Evolutionary conservation across 2,797 vertebrate species (phyloP), one percentile per base, ranked within the genome.

Genomic region (Helostoma temminkii): DNA sequence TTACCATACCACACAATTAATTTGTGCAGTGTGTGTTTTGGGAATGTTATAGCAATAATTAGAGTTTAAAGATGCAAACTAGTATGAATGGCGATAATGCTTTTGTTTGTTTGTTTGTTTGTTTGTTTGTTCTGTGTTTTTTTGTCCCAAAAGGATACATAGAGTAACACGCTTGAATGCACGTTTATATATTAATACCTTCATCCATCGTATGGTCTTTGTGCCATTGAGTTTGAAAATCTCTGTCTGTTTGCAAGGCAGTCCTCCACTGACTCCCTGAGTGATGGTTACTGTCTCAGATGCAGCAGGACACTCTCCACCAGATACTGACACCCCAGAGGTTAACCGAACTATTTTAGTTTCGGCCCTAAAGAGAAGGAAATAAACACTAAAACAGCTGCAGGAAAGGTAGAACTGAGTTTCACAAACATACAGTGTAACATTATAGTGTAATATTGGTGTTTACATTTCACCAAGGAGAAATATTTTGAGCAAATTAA

Each of bases 221-320:
- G 39, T 61, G 2, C 1, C 21, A 11, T 79, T 87, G 26, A 88
- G 69, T 0, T 3, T 1, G 4, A 89, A 56, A 48, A 90, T 57
- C 48, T 86, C 67, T 0, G 0, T 18, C 72, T 86, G 87, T 70
- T 87, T 84, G 70, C 91, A 93, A 0, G 64, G 63, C 22, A 93
- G 25, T 2, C 1, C 0, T 0, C 0, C 3, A 0, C 0, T 83
- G 42, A 5, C 11, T 3, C 46, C 76, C 25, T 1, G 1, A 0
- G 0, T 0, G 41, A 84, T 10, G 10, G 7, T 0, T 28, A 30
- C 52, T 4, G 0, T 19, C 48, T 89, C 89, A 3, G 46, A 2
- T 16, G 81, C 9, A 1, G 66, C 34, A 7, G 91, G 91, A 64
- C 88, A 93, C 4, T 11, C 5, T n/a, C 2, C 71, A 9, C 19